Percentiles rank a stretch among this genome's conserved stretches.
Evolutionary conservation across 2,113 vertebrate genomes (phyloP).

Genomic region (Oncorhynchus mykiss): DNA sequence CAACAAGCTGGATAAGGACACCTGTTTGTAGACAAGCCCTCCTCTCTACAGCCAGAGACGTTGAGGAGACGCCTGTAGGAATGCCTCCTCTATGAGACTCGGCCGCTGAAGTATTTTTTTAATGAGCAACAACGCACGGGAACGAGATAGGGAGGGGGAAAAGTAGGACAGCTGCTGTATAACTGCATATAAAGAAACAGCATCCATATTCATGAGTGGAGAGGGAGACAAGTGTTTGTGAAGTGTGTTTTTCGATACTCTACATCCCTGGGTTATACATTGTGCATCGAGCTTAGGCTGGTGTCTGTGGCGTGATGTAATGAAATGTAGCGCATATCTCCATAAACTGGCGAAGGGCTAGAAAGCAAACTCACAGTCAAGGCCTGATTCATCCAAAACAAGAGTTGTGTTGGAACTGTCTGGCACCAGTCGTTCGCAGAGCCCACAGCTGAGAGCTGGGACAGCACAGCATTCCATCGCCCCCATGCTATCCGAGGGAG

Average conservation of each 20-base stretch:
- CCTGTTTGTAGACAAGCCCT: slow-evolving; percentile 8
- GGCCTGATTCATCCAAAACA: too few relatives aligned
- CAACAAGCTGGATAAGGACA: slow-evolving; percentile 1
- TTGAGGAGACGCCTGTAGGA: neutral
- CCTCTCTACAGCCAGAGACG: neutral
- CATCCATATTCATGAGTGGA: slow-evolving; percentile 12
- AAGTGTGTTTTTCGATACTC: neutral
- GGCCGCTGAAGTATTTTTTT: neutral
- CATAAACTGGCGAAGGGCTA: too few relatives aligned
- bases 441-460: too few relatives aligned
- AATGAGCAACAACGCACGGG: neutral
- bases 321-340: too few relatives aligned
- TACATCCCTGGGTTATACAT: neutral
- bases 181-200: neutral
- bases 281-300: too few relatives aligned
- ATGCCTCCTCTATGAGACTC: neutral
- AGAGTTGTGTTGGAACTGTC: too few relatives aligned
- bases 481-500: too few relatives aligned
- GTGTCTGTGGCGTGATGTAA: too few relatives aligned
- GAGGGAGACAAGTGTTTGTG: neutral
- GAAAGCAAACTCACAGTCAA: too few relatives aligned
- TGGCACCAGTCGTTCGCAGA: too few relatives aligned
- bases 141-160: neutral
- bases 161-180: slow-evolving; percentile 7
- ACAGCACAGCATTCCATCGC: too few relatives aligned